Percentiles rank a stretch among this genome's conserved stretches.
These are phyloP conservation scores for Leucania comma DNA, from an alignment of 2,888 invertebrate species.

Conservation along the genomic window DNA sequence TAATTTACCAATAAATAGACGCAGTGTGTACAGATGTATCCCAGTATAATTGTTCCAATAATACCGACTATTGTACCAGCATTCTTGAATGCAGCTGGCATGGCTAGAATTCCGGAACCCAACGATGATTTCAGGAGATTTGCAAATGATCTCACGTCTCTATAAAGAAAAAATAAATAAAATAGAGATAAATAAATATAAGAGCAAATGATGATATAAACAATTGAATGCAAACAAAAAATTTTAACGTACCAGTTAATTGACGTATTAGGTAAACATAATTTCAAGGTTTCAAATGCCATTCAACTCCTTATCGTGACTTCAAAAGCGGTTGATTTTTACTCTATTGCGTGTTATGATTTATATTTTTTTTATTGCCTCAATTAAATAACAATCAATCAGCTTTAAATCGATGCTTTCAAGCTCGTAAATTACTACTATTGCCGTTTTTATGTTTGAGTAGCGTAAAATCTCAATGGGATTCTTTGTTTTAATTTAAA, in stretches of 20 bases:
- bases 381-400: constrained; percentile 28
- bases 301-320: constrained; percentile 27
- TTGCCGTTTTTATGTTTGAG: constrained; percentile 9
- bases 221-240: neutral
- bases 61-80: constrained; percentile 96
- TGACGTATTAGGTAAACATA: constrained; percentile 11
- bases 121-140: constrained; percentile 98
- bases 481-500: constrained; percentile 29
- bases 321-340: constrained; percentile 25
- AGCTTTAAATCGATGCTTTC: constrained; percentile 40
- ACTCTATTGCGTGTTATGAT: constrained; percentile 16
- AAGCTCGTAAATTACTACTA: constrained; percentile 23
- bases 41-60: constrained; percentile 95
- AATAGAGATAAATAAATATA: too few relatives aligned
- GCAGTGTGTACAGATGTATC: constrained; percentile 97
- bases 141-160: constrained; percentile 95
- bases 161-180: constrained; percentile 80
- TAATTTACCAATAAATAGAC: constrained; percentile 96
- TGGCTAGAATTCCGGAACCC: constrained; percentile 97
- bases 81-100: constrained; percentile 97
- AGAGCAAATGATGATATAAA: neutral
- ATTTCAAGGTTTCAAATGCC: neutral
- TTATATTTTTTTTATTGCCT: constrained; percentile 41
- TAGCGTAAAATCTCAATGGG: constrained; percentile 28
- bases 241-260: neutral